A percentile compares a stretch with the other conserved stretches of the same genome.
Conservation (phyloP, 2,797 vertebrate species). For the Smutsia gigantea region DNA sequence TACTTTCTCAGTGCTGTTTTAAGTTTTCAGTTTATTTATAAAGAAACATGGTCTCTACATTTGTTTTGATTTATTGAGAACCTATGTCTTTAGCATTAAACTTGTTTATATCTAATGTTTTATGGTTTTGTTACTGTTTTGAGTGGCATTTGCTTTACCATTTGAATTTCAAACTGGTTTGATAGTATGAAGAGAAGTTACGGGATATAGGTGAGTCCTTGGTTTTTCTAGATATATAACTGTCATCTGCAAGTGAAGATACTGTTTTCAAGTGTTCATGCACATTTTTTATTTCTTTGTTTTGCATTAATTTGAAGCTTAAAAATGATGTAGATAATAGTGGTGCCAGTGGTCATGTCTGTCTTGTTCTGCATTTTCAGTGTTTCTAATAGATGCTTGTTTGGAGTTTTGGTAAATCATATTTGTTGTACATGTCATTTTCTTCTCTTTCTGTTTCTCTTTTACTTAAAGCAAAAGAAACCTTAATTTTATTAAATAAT, state of each 20-base stretch:
- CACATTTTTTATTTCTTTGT: background rate
- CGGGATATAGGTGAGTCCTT: background rate
- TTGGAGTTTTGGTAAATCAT: background rate
- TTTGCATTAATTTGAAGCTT: background rate
- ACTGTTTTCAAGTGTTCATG: background rate
- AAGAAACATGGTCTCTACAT: background rate
- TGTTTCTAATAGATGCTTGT: background rate
- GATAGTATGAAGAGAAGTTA: background rate
- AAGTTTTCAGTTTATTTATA: background rate
- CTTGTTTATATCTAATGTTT: background rate
- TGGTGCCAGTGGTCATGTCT: background rate
- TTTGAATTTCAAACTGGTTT: constrained; percentile 43
- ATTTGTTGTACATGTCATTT: background rate
- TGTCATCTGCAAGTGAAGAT: background rate
- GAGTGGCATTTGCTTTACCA: constrained; percentile 1
- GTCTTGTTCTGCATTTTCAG: background rate
- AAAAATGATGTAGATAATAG: background rate
- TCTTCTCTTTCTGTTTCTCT: background rate
- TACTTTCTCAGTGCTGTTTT: background rate
- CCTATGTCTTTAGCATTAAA: background rate
- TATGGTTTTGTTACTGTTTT: background rate
- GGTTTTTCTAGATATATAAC: constrained; percentile 14
- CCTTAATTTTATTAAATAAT: constrained; percentile 22
- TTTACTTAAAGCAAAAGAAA: background rate
- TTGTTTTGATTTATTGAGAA: constrained; percentile 9